These are phyloP conservation scores for Hypothenemus hampei DNA, from an alignment of 1,140 invertebrate genomes.

Conservation along the genomic window DNA sequence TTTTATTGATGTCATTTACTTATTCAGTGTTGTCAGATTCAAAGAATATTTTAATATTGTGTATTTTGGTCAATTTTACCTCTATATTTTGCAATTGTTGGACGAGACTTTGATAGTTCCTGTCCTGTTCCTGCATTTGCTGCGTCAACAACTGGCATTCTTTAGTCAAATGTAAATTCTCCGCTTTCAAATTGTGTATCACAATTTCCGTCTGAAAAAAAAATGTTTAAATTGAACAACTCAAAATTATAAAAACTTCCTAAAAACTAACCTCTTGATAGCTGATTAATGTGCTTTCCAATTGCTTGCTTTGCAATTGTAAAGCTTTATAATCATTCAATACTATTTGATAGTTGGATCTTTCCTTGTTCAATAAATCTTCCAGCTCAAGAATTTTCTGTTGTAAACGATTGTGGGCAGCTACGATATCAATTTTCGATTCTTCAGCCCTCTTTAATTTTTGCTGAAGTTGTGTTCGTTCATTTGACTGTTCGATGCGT, in stretches of 20 bases:
- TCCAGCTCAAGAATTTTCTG: conserved; percentile 48
- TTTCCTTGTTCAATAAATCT: conserved; percentile 56
- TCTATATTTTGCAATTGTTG: conserved; percentile 23
- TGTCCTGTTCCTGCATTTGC: conserved; percentile 17
- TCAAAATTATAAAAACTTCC: no score
- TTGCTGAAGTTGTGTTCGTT: conserved; percentile 54
- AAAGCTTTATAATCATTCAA: conserved; percentile 53
- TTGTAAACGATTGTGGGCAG: conserved; percentile 29
- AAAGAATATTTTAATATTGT: no score
- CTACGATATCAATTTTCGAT: conserved; percentile 38
- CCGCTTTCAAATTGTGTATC: conserved; percentile 18
- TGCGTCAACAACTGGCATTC: conserved; percentile 12
- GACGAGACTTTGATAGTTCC: conserved; percentile 6
- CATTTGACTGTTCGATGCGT: conserved; percentile 62
- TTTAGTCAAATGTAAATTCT: conserved; percentile 12
- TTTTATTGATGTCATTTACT: conserved; percentile 42
- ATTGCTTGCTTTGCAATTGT: conserved; percentile 52
- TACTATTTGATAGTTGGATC: conserved; percentile 50
- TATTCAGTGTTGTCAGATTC: no score
- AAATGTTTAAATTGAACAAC: neutral
- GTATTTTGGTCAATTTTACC: no score
- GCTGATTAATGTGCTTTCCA: conserved; percentile 48
- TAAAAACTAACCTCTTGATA: conserved; percentile 31
- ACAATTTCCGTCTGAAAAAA: conserved; percentile 7
- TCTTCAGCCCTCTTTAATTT: conserved; percentile 57